Base-by-base conservation (phyloP, 2,113 vertebrate species). In the Orycteropus afer region DNA sequence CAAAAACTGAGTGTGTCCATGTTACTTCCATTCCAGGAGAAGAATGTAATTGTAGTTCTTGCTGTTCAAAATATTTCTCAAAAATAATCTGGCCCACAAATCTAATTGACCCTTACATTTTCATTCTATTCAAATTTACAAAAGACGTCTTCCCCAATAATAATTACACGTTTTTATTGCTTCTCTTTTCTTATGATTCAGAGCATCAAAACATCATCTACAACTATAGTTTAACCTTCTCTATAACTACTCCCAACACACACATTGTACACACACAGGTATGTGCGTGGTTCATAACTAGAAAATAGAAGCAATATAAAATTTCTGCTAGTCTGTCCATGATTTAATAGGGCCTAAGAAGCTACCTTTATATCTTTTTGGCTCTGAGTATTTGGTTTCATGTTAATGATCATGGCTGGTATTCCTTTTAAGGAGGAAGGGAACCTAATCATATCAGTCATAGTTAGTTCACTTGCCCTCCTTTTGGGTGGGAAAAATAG, bases 111-210 rank as follows among this genome's bases (percentile, higher is more conserved):
- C 80, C 34, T 79, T 8, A 22, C 8, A 49, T 61, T 81, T 84
- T 59, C 29, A 77, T 23, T 89, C 69, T 81, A 8, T 42, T 15
- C 59, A 87, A 80, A 85, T 63, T 93, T 90, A 86, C 25, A 74
- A 84, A 90, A 85, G n/a, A 42, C 69, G 59, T 20, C 37, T 67
- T 92, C 69, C 37, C 61, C 67, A 67, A 85, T 69, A 79, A 90
- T 37, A 59, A 93, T 49, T 77, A 49, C 55, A 29, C 1, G 81
- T 63, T 92, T 82, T 81, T 84, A 86, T 55, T 86, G 61, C 34
- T 95, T 94, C 85, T 93, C 83, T 89, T 76, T 95, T 89, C 78
- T 95, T 59, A 67, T 93, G 65, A 92, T 49, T 91, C 89, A 89
- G 79, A 65, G 94, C 83, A 92, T 20, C 90, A 77, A 88, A 82